A percentile compares a stretch with the other conserved stretches of the same genome.
phyloP scores from a whole-genome alignment of 2,888 invertebrate species.

The Hypsopygia costalis region DNA sequence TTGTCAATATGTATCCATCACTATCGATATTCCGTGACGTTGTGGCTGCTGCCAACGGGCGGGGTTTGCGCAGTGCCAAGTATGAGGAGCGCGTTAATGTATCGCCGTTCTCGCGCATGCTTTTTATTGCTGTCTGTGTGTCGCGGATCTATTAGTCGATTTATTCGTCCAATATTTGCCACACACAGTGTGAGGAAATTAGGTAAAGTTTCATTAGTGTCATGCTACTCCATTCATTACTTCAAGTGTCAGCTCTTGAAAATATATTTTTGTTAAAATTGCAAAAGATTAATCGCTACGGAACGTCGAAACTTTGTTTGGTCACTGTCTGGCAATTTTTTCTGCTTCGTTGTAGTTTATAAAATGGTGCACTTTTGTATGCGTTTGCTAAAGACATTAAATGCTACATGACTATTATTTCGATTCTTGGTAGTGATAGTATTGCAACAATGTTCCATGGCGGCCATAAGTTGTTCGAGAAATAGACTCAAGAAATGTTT shows the following conservation, averaged over 20 bases:
- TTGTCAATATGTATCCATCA: slow-evolving; percentile 42
- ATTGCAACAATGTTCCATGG: background rate
- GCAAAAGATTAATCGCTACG: background rate
- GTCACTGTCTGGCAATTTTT: background rate
- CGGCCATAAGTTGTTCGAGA: background rate
- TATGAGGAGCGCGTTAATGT: slow-evolving; percentile 78
- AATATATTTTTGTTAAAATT: too few relatives aligned
- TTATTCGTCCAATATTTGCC: slow-evolving; percentile 35
- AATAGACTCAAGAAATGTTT: background rate
- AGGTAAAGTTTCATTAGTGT: background rate
- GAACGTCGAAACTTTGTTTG: background rate
- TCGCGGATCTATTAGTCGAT: slow-evolving; percentile 52
- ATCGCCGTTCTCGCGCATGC: slow-evolving; percentile 56
- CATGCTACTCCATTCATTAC: too few relatives aligned
- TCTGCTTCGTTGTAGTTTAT: background rate
- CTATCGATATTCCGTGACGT: slow-evolving; percentile 52
- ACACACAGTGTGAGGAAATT: slow-evolving; percentile 35
- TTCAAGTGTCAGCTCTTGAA: too few relatives aligned
- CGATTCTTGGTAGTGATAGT: slow-evolving; percentile 1
- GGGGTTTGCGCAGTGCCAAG: slow-evolving; percentile 68
- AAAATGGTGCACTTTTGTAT: background rate
- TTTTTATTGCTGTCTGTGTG: slow-evolving; percentile 56
- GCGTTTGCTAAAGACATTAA: background rate
- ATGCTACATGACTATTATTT: background rate
- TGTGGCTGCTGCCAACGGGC: slow-evolving; percentile 57